Evolutionary conservation across 2,888 invertebrate species (phyloP).

Genomic region (Thymelicus lineola): DNA sequence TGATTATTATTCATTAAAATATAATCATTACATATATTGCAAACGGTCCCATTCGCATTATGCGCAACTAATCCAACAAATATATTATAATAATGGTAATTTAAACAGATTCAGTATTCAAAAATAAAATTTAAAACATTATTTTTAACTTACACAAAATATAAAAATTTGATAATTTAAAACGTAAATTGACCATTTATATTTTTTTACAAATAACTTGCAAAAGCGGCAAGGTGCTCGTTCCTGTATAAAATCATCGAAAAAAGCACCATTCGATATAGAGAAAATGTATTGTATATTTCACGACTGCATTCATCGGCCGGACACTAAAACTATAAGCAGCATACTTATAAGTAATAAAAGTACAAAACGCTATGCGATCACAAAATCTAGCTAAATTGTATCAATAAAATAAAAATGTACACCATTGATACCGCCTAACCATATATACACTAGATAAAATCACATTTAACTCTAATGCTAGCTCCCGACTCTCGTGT

Average conservation of each 20-base stretch:
- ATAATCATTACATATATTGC: neutral
- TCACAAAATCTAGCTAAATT: slow-evolving; percentile 77
- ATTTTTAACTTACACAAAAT: slow-evolving; percentile 13
- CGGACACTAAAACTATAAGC: slow-evolving; percentile 51
- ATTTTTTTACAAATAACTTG: slow-evolving; percentile 33
- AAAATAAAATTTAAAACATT: slow-evolving; percentile 21
- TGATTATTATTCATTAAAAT: slow-evolving; percentile 4
- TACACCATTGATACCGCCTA: slow-evolving; percentile 78
- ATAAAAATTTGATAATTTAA: slow-evolving; percentile 21
- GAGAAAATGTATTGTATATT: slow-evolving; percentile 33
- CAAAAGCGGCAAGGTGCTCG: slow-evolving; percentile 36
- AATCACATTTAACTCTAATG: slow-evolving; percentile 74
- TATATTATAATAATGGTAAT: slow-evolving; percentile 17
- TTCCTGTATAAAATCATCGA: slow-evolving; percentile 37
- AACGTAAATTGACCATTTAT: slow-evolving; percentile 26
- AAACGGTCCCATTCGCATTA: slow-evolving; percentile 28
- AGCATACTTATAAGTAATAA: slow-evolving; percentile 61
- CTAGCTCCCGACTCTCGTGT: slow-evolving; percentile 40
- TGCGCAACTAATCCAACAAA: slow-evolving; percentile 12
- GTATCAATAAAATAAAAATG: slow-evolving; percentile 75
- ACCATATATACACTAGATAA: slow-evolving; percentile 79
- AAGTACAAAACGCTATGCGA: slow-evolving; percentile 81
- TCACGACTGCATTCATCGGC: slow-evolving; percentile 18
- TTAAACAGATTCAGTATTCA: slow-evolving; percentile 22
- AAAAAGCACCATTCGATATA: slow-evolving; percentile 37